Conservation (phyloP, 2,888 invertebrate species). For the Adelphocoris suturalis region DNA sequence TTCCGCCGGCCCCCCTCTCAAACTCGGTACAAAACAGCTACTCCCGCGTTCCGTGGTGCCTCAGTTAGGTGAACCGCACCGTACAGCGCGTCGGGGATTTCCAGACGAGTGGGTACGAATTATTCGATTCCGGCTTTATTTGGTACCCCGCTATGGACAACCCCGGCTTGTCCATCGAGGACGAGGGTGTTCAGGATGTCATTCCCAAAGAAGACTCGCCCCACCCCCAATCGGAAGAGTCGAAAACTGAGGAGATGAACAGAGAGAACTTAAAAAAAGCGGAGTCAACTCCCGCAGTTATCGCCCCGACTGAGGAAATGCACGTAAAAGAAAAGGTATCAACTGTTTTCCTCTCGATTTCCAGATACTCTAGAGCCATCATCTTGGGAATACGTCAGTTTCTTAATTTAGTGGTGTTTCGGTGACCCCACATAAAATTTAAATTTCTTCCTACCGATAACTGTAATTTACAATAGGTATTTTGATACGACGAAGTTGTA, state of each 20-base stretch:
- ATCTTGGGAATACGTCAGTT: not conserved
- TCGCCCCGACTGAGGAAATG: conserved; percentile 21
- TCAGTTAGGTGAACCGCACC: conserved; percentile 12
- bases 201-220: not conserved
- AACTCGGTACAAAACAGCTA: not conserved
- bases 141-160: conserved; percentile 30
- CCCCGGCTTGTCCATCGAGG: conserved; percentile 55
- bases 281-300: conserved; percentile 48
- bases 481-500: too few species aligned
- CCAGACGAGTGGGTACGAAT: not conserved
- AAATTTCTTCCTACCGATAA: too few species aligned
- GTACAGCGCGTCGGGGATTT: not conserved
- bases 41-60: not conserved
- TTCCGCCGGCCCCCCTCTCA: not conserved
- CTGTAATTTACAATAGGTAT: too few species aligned
- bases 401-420: not conserved
- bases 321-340: conserved; percentile 44
- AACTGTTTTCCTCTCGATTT: not conserved
- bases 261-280: not conserved
- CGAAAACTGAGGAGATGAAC: conserved; percentile 29
- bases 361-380: not conserved
- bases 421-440: too few species aligned
- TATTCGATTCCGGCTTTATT: not conserved
- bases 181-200: not conserved
- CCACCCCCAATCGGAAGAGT: not conserved